Percentiles rank a stretch among this genome's conserved stretches.
These are phyloP conservation scores for Muscicapa striata DNA, from an alignment of 2,797 vertebrate genomes.

Conservation along the genomic window DNA sequence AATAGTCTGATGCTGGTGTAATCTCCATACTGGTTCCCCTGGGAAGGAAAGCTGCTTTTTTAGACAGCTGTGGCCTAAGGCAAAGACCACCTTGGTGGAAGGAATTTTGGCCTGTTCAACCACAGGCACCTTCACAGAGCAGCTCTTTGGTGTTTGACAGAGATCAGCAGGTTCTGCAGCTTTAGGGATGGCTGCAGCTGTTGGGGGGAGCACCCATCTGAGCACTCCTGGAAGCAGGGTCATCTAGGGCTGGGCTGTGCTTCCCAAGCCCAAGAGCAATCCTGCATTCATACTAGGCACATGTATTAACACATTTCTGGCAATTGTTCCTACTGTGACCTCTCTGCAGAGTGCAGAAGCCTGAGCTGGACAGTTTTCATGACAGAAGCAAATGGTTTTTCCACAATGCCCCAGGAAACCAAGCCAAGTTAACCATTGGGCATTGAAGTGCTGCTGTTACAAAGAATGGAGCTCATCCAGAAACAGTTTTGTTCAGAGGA, in stretches of 20 bases:
- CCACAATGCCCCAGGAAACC: neutral
- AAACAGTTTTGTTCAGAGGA: neutral
- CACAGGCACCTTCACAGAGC: neutral
- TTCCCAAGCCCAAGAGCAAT: neutral
- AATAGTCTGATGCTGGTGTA: neutral
- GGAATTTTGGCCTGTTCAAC: neutral
- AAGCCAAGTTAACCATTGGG: neutral
- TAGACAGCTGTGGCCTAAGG: neutral
- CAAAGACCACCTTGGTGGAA: neutral
- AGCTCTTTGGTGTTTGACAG: neutral
- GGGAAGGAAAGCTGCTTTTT: neutral
- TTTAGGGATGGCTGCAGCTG: neutral
- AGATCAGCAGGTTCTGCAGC: neutral
- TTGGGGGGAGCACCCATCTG: neutral
- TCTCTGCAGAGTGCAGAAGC: neutral
- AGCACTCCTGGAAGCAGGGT: neutral
- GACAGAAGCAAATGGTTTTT: slow-evolving; percentile 9
- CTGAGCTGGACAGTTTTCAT: neutral
- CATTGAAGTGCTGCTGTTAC: neutral
- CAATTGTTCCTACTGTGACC: neutral
- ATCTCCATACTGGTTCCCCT: neutral
- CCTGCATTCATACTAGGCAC: neutral
- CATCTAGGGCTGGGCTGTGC: neutral
- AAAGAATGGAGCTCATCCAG: neutral
- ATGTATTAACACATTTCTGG: neutral